These are phyloP conservation scores for Prorops nasuta DNA, from an alignment of 1,140 invertebrate species.

Conservation along the genomic window DNA sequence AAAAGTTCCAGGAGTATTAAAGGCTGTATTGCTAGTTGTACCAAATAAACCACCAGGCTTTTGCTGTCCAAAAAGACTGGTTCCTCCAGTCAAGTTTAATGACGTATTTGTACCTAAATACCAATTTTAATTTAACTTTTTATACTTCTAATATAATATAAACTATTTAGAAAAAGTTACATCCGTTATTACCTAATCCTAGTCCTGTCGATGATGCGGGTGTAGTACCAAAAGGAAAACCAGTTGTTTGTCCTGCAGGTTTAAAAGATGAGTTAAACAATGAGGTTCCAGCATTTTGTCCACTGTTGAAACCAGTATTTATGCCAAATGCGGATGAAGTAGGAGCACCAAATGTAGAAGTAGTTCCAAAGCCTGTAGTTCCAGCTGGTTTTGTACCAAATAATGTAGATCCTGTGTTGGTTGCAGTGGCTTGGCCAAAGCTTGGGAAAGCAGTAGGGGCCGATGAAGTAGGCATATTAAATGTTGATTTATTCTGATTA, in stretches of 20 bases:
- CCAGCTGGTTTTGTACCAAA: conserved; percentile 51
- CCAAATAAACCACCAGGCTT: conserved; percentile 63
- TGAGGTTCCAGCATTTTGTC: conserved; percentile 49
- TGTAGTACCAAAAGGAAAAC: conserved; percentile 57
- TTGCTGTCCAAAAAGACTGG: conserved; percentile 53
- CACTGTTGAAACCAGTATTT: conserved; percentile 49
- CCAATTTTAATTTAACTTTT: conserved; percentile 4
- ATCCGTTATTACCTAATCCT: conserved; percentile 33
- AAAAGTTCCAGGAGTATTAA: conserved; percentile 44
- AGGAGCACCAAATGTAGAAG: conserved; percentile 53
- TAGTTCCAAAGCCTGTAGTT: conserved; percentile 58
- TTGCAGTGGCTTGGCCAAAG: conserved; percentile 49
- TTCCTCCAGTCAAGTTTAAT: conserved; percentile 52
- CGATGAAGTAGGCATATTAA: conserved; percentile 49
- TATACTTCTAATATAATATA: conserved; percentile 6
- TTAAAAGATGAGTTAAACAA: conserved; percentile 58
- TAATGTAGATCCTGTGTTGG: conserved; percentile 49
- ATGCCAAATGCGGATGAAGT: conserved; percentile 55
- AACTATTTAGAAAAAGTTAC: no score
- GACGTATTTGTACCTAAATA: conserved; percentile 38
- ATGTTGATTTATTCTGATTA: conserved; percentile 54
- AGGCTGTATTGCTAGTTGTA: conserved; percentile 37
- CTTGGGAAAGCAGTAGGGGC: conserved; percentile 52
- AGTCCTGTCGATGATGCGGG: conserved; percentile 45
- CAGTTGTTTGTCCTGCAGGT: conserved; percentile 42